Evolutionary conservation across 2,888 invertebrate genomes (phyloP).

Genomic region (Drosophila kuntzei): DNA sequence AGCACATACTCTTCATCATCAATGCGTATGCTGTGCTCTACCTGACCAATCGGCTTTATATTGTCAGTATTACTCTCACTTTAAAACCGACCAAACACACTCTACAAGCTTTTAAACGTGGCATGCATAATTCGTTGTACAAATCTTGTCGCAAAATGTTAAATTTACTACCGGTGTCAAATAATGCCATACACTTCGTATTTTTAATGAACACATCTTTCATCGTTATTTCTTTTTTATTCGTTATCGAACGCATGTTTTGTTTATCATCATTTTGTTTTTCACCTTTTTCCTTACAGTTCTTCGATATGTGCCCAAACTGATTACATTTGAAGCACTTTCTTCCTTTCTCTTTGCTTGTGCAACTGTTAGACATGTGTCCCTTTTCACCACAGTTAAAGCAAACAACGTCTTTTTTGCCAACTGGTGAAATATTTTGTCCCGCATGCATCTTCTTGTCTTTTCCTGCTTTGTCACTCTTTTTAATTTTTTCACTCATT

Average conservation of each 20-base stretch:
- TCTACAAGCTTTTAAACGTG: too few species aligned
- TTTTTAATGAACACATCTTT: neutral
- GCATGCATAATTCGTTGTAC: too few species aligned
- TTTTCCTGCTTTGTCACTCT: neutral
- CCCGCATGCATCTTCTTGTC: neutral
- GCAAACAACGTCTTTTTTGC: too few species aligned
- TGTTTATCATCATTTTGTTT: neutral
- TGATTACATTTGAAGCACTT: too few species aligned
- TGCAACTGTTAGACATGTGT: too few species aligned
- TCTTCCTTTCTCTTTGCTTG: too few species aligned
- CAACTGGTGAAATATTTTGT: too few species aligned
- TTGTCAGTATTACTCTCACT: conserved; percentile 6
- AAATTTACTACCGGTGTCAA: conserved; percentile 5
- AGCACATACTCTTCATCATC: conserved; percentile 8
- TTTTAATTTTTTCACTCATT: neutral
- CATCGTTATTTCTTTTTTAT: neutral
- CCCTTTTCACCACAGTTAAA: too few species aligned
- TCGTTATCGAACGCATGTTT: neutral
- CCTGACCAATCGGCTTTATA: conserved; percentile 7
- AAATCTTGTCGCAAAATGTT: too few species aligned
- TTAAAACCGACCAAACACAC: neutral
- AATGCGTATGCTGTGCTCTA: neutral
- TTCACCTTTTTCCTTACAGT: too few species aligned
- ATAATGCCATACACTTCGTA: neutral
- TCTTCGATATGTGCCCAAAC: too few species aligned